Base-by-base conservation (phyloP, 2,113 vertebrate species). In the Pelmatolapia mariae region DNA sequence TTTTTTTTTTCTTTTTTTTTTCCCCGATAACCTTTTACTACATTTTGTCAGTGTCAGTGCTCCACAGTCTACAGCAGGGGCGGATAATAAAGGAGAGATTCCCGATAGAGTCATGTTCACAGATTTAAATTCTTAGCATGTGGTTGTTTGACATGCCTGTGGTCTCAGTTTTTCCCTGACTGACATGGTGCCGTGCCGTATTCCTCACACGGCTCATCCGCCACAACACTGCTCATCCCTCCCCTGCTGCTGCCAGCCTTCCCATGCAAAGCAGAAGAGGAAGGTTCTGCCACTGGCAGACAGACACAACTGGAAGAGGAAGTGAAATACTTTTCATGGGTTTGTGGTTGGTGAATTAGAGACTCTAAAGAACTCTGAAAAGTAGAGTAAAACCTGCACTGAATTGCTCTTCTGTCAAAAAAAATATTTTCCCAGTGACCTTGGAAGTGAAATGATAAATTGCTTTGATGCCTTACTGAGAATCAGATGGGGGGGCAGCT, bases 171-270 rank as follows among this genome's bases (percentile, higher is more conserved):
- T 86, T 71, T 63, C 38, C 31, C 89, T 71, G 87, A 57, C 85
- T 92, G 91, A 92, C 89, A 85, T 59, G 56, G 86, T 86, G 83
- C 71, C 4, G 43, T 63, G 59, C 53, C 15, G 15, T 76, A 84
- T 92, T 86, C 79, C 80, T 89, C 81, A 54, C 83, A 92, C 45
- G 57, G 81, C 83, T 93, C 91, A 92, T 94, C 90, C 59, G 82
- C 93, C 86, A 89, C 88, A 89, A 90, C 91, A 85, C 80, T 82
- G 92, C 71, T 90, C 90, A 89, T 85, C 33, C 84, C 80, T 88
- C 57, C 79, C 45, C 83, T 73, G 86, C 40, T 13, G 29, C 85
- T 57, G 84, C 86, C 81, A 86, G 84, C 68, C 80, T 83, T 43
- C 36, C 24, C 85, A 87, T 91, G 88, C 90, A 89, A 92, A 89